A percentile compares a stretch with the other conserved stretches of the same genome.
phyloP scores from a whole-genome alignment of 1,140 invertebrate species.

The Achatina immaculata region DNA sequence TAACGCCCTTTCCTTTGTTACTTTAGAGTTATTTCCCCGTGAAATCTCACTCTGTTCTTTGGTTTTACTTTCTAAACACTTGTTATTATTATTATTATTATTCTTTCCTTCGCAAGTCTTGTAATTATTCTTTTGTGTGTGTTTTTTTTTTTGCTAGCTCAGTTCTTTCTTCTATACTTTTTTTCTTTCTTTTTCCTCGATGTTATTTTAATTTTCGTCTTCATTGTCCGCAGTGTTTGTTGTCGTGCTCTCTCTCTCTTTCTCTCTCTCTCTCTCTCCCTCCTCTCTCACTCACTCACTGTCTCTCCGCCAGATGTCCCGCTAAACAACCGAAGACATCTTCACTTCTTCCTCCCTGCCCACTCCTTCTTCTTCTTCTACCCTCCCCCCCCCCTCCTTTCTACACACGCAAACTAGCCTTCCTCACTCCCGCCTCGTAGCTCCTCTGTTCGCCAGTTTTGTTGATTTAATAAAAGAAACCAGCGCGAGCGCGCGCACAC shows the following conservation, averaged over 20 bases:
- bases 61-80: too few species aligned
- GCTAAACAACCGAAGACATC: not conserved
- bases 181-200: not conserved
- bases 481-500: not conserved
- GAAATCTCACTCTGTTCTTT: too few species aligned
- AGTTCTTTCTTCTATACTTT: not conserved
- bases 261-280: not conserved
- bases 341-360: not conserved
- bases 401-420: not conserved
- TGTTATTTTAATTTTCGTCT: not conserved
- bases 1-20: too few species aligned
- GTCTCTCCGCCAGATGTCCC: too few species aligned
- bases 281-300: not conserved
- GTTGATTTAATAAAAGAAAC: not conserved
- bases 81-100: too few species aligned
- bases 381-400: not conserved
- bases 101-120: not conserved
- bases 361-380: not conserved
- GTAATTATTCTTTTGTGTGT: not conserved
- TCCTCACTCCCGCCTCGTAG: not conserved
- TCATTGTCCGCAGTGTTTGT: not conserved
- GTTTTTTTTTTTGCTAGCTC: not conserved
- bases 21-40: too few species aligned
- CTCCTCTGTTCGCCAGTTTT: not conserved
- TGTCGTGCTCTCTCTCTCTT: not conserved